Evolutionary conservation across 1,140 invertebrate genomes (phyloP).

Genomic region (Euschistus heros): DNA sequence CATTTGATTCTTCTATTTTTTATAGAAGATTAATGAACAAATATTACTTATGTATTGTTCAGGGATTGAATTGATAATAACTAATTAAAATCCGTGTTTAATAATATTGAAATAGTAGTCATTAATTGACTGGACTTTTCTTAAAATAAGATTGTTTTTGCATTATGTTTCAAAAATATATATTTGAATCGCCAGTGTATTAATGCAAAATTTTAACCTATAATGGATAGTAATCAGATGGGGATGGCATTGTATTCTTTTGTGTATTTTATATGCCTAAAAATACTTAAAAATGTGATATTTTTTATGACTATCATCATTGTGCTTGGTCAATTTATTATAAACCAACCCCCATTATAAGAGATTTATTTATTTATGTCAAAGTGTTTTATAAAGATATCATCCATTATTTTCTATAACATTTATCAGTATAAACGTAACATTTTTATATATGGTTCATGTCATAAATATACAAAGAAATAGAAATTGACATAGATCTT

Average conservation of each 20-base stretch:
- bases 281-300: constrained; percentile 19
- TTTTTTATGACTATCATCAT: constrained; percentile 22
- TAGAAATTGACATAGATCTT: constrained; percentile 2
- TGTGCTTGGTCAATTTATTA: constrained; percentile 22
- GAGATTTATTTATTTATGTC: constrained; percentile 15
- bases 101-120: too few relatives aligned
- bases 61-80: too few relatives aligned
- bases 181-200: too few relatives aligned
- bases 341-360: constrained; percentile 8
- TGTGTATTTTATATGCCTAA: constrained; percentile 15
- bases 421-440: constrained; percentile 8
- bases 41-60: too few relatives aligned
- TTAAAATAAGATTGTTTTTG: too few relatives aligned
- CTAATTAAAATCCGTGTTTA: too few relatives aligned
- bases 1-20: too few relatives aligned
- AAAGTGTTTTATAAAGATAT: constrained; percentile 13
- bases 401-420: constrained; percentile 11
- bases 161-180: too few relatives aligned
- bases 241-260: constrained; percentile 6
- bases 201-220: too few relatives aligned
- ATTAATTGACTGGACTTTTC: too few relatives aligned
- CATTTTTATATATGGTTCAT: constrained; percentile 8
- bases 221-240: not conserved
- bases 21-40: too few relatives aligned
- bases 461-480: constrained; percentile 1